These are phyloP conservation scores for Lepisosteus oculatus DNA, from an alignment of 2,113 vertebrate species.

Conservation along the genomic window DNA sequence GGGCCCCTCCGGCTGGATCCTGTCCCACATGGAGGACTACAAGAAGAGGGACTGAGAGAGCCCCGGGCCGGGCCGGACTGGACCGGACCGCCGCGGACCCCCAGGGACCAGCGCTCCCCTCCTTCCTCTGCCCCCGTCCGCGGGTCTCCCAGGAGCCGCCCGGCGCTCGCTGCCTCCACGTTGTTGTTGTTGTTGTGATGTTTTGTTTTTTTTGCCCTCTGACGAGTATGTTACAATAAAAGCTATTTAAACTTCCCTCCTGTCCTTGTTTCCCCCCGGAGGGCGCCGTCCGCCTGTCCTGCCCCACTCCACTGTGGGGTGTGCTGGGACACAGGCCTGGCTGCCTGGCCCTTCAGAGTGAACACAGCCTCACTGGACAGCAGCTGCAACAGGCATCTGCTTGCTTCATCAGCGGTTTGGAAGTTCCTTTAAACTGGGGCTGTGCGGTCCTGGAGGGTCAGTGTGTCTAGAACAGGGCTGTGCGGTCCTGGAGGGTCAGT, in stretches of 20 bases:
- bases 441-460: too few relatives aligned
- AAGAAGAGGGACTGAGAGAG: conserved; percentile 46
- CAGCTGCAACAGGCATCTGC: too few relatives aligned
- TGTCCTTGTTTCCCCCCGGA: neutral
- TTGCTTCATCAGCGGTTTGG: too few relatives aligned
- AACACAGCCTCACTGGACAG: too few relatives aligned
- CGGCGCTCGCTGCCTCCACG: too few relatives aligned
- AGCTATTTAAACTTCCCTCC: conserved; percentile 37
- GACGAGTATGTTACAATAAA: conserved; percentile 51
- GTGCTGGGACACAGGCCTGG: too few relatives aligned
- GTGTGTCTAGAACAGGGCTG: too few relatives aligned
- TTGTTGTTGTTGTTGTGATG: conserved; percentile 10
- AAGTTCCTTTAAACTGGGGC: too few relatives aligned
- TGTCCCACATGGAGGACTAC: conserved; percentile 63
- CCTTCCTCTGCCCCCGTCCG: conserved; percentile 28
- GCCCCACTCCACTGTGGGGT: too few relatives aligned
- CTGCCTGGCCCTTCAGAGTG: too few relatives aligned
- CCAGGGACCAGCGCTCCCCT: conserved; percentile 34
- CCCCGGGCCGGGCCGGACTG: conserved; percentile 4
- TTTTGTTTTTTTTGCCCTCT: conserved; percentile 21
- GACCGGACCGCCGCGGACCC: neutral
- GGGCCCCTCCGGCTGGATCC: conserved; percentile 64
- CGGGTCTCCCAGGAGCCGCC: conserved; percentile 11
- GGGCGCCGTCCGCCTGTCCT: too few relatives aligned
- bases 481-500: too few relatives aligned